Evolutionary conservation across 1,140 invertebrate genomes (phyloP).

Genomic region (Psix sp.): DNA sequence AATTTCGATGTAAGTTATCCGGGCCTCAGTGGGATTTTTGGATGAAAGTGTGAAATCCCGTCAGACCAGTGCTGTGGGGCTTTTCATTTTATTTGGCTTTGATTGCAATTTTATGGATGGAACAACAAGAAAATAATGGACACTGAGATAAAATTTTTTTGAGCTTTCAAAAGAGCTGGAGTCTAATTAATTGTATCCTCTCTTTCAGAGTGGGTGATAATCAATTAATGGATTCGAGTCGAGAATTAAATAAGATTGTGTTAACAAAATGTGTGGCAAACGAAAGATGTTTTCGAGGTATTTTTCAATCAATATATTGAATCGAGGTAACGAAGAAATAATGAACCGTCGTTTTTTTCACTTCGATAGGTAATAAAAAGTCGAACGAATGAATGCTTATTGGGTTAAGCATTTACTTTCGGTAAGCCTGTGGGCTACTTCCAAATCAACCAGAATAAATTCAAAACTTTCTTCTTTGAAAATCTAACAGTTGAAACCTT

Average conservation of each 20-base stretch:
- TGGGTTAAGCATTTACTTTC: conserved; percentile 26
- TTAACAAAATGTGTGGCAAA: too few relatives aligned
- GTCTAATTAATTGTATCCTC: too few relatives aligned
- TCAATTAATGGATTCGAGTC: too few relatives aligned
- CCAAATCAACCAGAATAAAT: conserved; percentile 6
- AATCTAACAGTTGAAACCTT: conserved; percentile 4
- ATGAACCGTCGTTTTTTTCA: not conserved
- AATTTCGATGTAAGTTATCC: conserved; percentile 27
- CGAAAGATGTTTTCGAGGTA: too few relatives aligned
- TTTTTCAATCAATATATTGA: not conserved
- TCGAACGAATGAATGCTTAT: conserved; percentile 5
- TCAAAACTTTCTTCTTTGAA: conserved; percentile 15
- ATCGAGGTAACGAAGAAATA: not conserved
- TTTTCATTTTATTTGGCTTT: not conserved
- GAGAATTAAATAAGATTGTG: too few relatives aligned
- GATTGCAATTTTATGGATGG: not conserved
- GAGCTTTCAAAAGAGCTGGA: too few relatives aligned
- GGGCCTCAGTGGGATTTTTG: conserved; percentile 4
- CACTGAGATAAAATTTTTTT: too few relatives aligned
- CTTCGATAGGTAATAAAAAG: not conserved
- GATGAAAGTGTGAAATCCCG: conserved; percentile 39
- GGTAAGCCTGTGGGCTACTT: conserved; percentile 18
- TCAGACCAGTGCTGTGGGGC: not conserved
- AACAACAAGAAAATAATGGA: not conserved
- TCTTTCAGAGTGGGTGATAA: too few relatives aligned